A percentile compares a stretch with the other conserved stretches of the same genome.
These are phyloP conservation scores for Drosophila nigromelanica DNA, from an alignment of 1,140 invertebrate genomes.

Conservation along the genomic window DNA sequence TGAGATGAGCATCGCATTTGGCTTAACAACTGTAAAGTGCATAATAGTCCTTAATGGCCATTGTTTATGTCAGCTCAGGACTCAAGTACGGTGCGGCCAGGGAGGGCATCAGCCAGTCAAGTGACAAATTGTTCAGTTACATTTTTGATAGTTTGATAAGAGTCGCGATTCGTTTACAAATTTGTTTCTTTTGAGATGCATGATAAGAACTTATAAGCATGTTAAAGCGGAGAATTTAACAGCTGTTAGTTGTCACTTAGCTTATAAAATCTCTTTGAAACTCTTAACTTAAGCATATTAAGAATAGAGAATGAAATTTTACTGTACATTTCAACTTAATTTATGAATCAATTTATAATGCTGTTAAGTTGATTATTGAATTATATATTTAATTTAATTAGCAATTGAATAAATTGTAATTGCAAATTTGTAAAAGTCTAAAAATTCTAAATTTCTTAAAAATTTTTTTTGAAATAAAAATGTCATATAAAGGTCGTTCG, in stretches of 20 bases:
- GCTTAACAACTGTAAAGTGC: constrained; percentile 46
- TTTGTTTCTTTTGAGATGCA: constrained; percentile 16
- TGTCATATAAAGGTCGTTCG: too few relatives aligned
- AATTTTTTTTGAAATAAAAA: too few relatives aligned
- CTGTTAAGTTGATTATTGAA: too few relatives aligned
- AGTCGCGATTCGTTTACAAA: neutral
- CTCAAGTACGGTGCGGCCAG: neutral
- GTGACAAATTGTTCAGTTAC: constrained; percentile 34
- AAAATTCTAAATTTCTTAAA: too few relatives aligned
- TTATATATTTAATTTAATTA: too few relatives aligned
- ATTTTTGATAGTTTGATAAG: constrained; percentile 2
- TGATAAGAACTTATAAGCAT: constrained; percentile 9
- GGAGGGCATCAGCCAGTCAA: constrained; percentile 9
- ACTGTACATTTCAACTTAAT: too few relatives aligned
- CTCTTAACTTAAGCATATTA: too few relatives aligned
- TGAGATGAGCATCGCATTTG: constrained; percentile 38
- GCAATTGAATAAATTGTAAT: too few relatives aligned
- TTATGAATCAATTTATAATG: too few relatives aligned
- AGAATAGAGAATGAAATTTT: too few relatives aligned
- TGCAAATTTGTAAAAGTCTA: too few relatives aligned
- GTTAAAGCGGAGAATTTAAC: constrained; percentile 4
- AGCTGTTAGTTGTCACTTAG: neutral
- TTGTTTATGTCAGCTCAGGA: constrained; percentile 46
- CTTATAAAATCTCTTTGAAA: neutral
- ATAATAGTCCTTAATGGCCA: constrained; percentile 63